Base-by-base conservation (phyloP, 2,888 invertebrate genomes). In the Lasioglossum leucozonium region DNA sequence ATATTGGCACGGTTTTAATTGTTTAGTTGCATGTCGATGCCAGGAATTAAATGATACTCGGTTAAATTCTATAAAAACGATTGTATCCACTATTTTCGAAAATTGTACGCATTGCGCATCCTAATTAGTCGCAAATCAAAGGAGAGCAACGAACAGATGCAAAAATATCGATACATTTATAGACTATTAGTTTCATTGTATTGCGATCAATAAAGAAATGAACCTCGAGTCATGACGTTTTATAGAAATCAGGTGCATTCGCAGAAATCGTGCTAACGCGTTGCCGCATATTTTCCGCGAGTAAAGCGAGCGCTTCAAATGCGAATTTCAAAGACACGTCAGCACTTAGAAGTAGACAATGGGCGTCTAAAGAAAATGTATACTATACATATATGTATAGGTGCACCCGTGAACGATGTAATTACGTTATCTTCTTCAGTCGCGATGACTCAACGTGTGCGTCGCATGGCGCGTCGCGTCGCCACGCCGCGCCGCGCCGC, bases 381-480 rank as follows among this genome's bases (percentile, higher is more conserved):
- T 69, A 34, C 42, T 76, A 51, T 69, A 34, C 42, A 62, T 47
- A 47, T 47, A 47, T 0, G 42, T n/a, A 30, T 30, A 30, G 30
- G 6, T 62, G 16, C 16, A 30, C 16, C 62, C 37, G 75, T 22
- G 72, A 37, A 18, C 73, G 42, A 73, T 74, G 75, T 82, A 84
- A 86, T 82, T 86, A 81, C 72, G 77, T 85, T 90, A 82, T 87
- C 87, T 88, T 78, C 69, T 88, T 78, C 69, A 82, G 82, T 55
- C 18, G 30, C 51, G 76, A 84, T 90, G 90, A 90, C 81, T 90
- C 89, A 90, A 89, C 88, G 80, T 84, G 74, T 88, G 76, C 88
- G 88, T 65, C 82, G 84, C 62, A 72, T 65, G 75, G 2, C 51
- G 51, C 22, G 78, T 67, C 40, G 76, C 51, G 71, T 65, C 44